phyloP scores from a whole-genome alignment of 2,888 invertebrate genomes.

The Aradus depressus region DNA sequence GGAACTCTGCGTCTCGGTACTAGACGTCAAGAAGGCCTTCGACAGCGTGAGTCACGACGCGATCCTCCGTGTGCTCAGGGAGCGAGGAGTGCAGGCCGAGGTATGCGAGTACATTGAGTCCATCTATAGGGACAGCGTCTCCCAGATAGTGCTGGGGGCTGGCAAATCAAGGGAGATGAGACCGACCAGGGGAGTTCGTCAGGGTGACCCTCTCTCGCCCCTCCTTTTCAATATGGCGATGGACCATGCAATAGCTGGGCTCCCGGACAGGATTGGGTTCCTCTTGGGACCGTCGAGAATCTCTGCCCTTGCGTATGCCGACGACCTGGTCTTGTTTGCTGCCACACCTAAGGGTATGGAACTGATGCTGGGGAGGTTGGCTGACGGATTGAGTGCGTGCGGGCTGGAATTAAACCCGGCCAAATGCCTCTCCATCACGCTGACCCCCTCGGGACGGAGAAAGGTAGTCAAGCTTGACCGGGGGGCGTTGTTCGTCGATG shows the following conservation, averaged over 20 bases:
- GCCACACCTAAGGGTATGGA: neutral
- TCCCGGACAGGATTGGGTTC: conserved; percentile 5
- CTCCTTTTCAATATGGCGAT: conserved; percentile 25
- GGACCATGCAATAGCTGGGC: conserved; percentile 16
- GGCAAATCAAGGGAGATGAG: no score
- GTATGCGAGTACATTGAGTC: conserved; percentile 34
- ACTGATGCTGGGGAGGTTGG: no score
- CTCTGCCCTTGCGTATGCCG: conserved; percentile 22
- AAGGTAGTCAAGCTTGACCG: no score
- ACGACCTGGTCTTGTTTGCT: conserved; percentile 23
- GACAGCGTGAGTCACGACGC: conserved; percentile 31
- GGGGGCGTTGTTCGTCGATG: no score
- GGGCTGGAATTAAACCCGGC: neutral
- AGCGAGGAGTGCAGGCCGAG: conserved; percentile 32
- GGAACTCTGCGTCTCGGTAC: conserved; percentile 34
- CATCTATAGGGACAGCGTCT: conserved; percentile 34
- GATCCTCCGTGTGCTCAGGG: neutral
- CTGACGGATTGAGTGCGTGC: no score
- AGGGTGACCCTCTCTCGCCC: conserved; percentile 25
- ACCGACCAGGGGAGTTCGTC: conserved; percentile 24
- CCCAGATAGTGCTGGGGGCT: no score
- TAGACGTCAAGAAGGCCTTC: conserved; percentile 22
- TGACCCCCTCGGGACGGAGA: neutral
- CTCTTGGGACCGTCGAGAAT: neutral
- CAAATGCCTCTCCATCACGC: neutral